A percentile compares a stretch with the other conserved stretches of the same genome.
These are phyloP conservation scores for Lutjanus erythropterus DNA, from an alignment of 2,113 vertebrate genomes.

Conservation along the genomic window DNA sequence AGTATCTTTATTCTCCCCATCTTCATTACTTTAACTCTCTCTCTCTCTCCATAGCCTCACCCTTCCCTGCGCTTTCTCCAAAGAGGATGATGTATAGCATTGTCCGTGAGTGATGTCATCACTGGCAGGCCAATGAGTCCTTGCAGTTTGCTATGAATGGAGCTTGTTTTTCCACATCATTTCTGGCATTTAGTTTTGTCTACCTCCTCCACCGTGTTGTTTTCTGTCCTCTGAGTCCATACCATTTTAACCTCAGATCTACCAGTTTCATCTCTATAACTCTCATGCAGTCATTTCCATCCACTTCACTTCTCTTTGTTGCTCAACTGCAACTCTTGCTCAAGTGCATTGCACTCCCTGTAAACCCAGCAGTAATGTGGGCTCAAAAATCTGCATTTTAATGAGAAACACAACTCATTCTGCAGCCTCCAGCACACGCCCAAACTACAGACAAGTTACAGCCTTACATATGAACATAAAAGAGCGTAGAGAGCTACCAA, in stretches of 20 bases:
- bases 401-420: slow-evolving; percentile 24
- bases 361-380: slow-evolving; percentile 49
- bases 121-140: slow-evolving; percentile 31
- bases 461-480: not conserved
- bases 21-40: slow-evolving; percentile 7
- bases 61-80: slow-evolving; percentile 23
- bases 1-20: slow-evolving; percentile 14
- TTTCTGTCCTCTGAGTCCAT: slow-evolving; percentile 15
- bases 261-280: not conserved
- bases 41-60: slow-evolving; percentile 29
- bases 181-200: slow-evolving; percentile 25
- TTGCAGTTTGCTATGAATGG: slow-evolving; percentile 42
- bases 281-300: not conserved
- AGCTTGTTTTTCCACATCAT: slow-evolving; percentile 45
- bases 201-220: not conserved
- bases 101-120: slow-evolving; percentile 57
- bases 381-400: slow-evolving; percentile 46
- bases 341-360: slow-evolving; percentile 17
- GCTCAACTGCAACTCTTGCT: slow-evolving; percentile 21
- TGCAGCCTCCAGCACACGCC: slow-evolving; percentile 10
- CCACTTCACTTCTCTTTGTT: slow-evolving; percentile 21
- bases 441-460: slow-evolving; percentile 9
- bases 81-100: slow-evolving; percentile 47
- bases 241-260: slow-evolving; percentile 25
- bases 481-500: not conserved